Conservation (phyloP, 2,113 vertebrate genomes). For the Hippoglossus stenolepis region DNA sequence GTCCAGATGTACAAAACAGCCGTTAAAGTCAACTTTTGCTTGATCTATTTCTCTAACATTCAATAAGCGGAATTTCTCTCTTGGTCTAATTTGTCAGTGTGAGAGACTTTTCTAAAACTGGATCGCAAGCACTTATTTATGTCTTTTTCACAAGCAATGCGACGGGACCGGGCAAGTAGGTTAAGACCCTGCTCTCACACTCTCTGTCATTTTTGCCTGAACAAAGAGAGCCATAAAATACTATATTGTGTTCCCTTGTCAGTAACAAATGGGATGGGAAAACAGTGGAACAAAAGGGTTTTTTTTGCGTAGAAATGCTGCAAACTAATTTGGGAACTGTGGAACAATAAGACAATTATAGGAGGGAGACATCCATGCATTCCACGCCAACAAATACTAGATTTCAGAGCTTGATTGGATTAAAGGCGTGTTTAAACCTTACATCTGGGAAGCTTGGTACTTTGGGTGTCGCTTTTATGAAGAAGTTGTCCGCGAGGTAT, state of each 20-base stretch:
- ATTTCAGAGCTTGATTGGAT: not conserved
- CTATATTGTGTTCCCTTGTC: slow-evolving; percentile 48
- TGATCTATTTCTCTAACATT: not conserved
- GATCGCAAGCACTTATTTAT: not conserved
- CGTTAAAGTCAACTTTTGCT: not conserved
- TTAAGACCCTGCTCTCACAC: slow-evolving; percentile 33
- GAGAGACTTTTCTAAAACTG: not conserved
- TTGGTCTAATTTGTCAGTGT: not conserved
- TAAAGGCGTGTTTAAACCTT: slow-evolving; percentile 7
- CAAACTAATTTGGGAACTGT: slow-evolving; percentile 43
- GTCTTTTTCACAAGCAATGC: not conserved
- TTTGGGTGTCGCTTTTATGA: slow-evolving; percentile 10
- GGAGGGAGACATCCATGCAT: slow-evolving; percentile 31
- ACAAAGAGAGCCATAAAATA: slow-evolving; percentile 69
- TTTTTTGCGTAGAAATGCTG: slow-evolving; percentile 19
- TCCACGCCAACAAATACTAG: not conserved
- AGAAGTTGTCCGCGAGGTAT: slow-evolving; percentile 27
- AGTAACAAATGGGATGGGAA: slow-evolving; percentile 58
- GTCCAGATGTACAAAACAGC: not conserved
- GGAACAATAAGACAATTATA: slow-evolving; percentile 59
- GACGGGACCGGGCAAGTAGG: not conserved
- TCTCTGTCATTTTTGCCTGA: slow-evolving; percentile 25
- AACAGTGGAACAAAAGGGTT: slow-evolving; percentile 45
- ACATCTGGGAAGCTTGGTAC: not conserved
- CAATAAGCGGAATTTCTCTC: not conserved